Evolutionary conservation across 2,888 invertebrate species (phyloP).

Genomic region (Polydrusus cervinus): DNA sequence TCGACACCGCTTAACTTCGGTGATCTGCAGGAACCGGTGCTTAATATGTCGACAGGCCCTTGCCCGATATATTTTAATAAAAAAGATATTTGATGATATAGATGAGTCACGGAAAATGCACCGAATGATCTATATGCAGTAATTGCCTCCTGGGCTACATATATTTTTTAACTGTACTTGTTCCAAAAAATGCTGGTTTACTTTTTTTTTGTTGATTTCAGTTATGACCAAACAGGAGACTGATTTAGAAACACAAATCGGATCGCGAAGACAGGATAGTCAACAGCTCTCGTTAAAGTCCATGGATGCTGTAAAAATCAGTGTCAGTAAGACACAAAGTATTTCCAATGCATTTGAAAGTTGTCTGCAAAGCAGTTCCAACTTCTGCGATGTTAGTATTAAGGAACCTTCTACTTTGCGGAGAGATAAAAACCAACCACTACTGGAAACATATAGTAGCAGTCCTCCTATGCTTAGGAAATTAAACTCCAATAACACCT

Average conservation of each 20-base stretch:
- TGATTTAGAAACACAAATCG: constrained; percentile 78
- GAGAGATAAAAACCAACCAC: constrained; percentile 53
- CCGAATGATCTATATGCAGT: too few species aligned
- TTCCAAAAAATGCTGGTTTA: too few species aligned
- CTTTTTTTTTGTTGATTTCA: constrained; percentile 61
- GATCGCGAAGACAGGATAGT: constrained; percentile 66
- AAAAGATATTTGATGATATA: too few species aligned
- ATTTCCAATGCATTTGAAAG: constrained; percentile 65
- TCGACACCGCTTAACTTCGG: too few species aligned
- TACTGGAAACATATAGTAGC: constrained; percentile 71
- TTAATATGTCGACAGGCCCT: too few species aligned
- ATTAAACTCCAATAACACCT: constrained; percentile 39
- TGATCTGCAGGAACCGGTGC: too few species aligned
- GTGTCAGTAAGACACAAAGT: constrained; percentile 58
- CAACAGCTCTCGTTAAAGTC: constrained; percentile 58
- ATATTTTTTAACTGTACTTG: too few species aligned
- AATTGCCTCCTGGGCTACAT: too few species aligned
- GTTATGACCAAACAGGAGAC: constrained; percentile 79
- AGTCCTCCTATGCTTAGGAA: constrained; percentile 68
- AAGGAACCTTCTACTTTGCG: constrained; percentile 45
- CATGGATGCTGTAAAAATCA: constrained; percentile 46
- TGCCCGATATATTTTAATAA: too few species aligned
- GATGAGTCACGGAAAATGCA: too few species aligned
- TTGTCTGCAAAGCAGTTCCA: constrained; percentile 64
- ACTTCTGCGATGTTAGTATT: constrained; percentile 59